These are phyloP conservation scores for Tadarida brasiliensis DNA, from an alignment of 2,797 vertebrate genomes.

Conservation along the genomic window DNA sequence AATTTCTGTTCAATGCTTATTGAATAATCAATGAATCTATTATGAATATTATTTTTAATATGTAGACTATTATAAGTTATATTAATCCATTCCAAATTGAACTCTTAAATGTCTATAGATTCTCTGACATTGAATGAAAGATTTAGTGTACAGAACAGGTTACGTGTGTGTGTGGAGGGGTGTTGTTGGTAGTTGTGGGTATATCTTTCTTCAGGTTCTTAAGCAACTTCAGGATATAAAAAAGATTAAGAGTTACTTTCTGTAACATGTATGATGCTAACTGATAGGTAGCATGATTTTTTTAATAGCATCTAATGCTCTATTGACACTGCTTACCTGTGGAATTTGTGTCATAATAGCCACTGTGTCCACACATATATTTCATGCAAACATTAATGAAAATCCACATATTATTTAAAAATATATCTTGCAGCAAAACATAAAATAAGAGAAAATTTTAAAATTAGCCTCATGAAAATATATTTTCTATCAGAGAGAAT, in stretches of 20 bases:
- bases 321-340: not conserved
- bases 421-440: not conserved
- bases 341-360: not conserved
- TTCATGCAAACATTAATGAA: not conserved
- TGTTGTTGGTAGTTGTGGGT: not conserved
- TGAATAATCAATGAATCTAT: not conserved
- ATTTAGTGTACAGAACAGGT: not conserved
- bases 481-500: slow-evolving; percentile 30
- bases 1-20: not conserved
- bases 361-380: not conserved
- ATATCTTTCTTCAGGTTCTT: not conserved
- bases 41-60: not conserved
- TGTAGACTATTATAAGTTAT: not conserved
- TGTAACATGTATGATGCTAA: not conserved
- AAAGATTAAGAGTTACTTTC: not conserved
- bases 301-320: not conserved
- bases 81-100: not conserved
- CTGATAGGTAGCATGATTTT: not conserved
- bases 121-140: not conserved
- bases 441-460: not conserved
- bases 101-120: not conserved
- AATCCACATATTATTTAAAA: not conserved
- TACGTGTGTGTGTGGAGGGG: not conserved
- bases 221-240: not conserved
- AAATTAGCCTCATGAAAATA: not conserved